Evolutionary conservation across 2,113 vertebrate species (phyloP), one percentile per base, ranked within the genome.

Genomic region (Siniperca knerii): DNA sequence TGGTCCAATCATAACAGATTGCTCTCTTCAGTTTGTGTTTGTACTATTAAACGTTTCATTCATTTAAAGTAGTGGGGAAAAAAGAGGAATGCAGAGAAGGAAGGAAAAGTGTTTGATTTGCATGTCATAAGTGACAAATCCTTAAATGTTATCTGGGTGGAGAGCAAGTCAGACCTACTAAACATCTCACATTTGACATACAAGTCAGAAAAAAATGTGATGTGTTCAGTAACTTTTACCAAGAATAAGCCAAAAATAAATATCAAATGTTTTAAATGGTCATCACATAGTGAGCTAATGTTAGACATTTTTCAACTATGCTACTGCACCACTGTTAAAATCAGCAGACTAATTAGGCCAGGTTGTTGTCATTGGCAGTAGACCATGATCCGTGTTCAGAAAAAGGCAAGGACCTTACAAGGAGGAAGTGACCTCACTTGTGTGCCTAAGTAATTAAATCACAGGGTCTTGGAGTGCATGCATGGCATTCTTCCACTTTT

Each of bases 351-450:
- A 72, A 82, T 64, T 84, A 61, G 55, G 55, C 54, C 46, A 74
- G 70, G 61, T 86, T 94, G 86, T 92, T 94, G 78, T 54, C 82
- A 29, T 81, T 90, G 91, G 81, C 87, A 80, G 52, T 42, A 48
- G 78, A 92, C 81, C 77, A 76, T 74, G 70, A 87, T 65, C 52
- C 62, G 52, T 42, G 68, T 77, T 85, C 6, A 76, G 67, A 73
- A 79, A 62, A 78, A 89, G 8, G 12, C 62, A 88, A 50, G n/a
- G 72, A 46, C 69, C 57, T 80, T 48, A 84, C 48, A 29, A 46
- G 18, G 66, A 86, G 86, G 84, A 90, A 87, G 81, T 90, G 86
- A 92, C 77, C 74, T 91, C 86, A 91, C 67, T 77, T 73, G 75
- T 86, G 71, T 90, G 71, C 37, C 57, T 79, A 66, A 83, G 86